Percentiles rank a stretch among this genome's conserved stretches.
Evolutionary conservation across 1,140 invertebrate genomes (phyloP).

Genomic region (Drosophila navojoa): DNA sequence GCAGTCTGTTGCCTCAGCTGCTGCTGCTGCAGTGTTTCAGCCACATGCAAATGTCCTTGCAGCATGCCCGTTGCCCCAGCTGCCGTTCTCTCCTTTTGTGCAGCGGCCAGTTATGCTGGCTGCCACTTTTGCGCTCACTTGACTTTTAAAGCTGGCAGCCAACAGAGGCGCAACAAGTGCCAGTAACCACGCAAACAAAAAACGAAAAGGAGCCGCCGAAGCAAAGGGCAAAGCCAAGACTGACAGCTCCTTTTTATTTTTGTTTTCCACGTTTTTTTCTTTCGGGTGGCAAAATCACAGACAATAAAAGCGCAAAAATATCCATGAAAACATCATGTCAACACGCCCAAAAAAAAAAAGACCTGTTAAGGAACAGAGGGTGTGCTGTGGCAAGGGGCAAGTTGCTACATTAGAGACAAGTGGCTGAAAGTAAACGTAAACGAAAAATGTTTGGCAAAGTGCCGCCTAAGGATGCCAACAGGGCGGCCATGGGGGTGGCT

Average conservation of each 20-base stretch:
- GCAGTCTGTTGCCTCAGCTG: conserved; percentile 10
- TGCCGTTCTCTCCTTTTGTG: conserved; percentile 33
- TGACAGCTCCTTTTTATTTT: conserved; percentile 14
- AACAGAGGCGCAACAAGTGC: conserved; percentile 60
- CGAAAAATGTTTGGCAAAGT: conserved; percentile 68
- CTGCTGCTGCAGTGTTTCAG: conserved; percentile 29
- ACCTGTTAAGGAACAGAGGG: conserved; percentile 4
- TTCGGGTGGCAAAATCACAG: conserved; percentile 37
- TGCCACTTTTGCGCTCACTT: conserved; percentile 68
- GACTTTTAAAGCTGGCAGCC: conserved; percentile 61
- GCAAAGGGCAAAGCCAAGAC: conserved; percentile 22
- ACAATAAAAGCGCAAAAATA: conserved; percentile 80
- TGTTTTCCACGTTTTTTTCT: conserved; percentile 1
- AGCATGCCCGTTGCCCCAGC: conserved; percentile 12
- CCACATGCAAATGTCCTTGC: conserved; percentile 48
- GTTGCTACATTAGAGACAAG: conserved; percentile 66
- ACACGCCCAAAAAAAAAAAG: conserved; percentile 63
- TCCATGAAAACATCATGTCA: conserved; percentile 71
- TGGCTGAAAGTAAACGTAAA: conserved; percentile 53
- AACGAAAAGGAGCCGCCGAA: background rate
- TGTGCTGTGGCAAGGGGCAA: conserved; percentile 41
- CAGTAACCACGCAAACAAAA: conserved; percentile 29
- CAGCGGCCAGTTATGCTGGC: conserved; percentile 34
- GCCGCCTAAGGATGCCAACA: conserved; percentile 46
- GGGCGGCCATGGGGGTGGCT: background rate